These are phyloP conservation scores for Thomomys bottae DNA, from an alignment of 2,113 vertebrate genomes.

Conservation along the genomic window DNA sequence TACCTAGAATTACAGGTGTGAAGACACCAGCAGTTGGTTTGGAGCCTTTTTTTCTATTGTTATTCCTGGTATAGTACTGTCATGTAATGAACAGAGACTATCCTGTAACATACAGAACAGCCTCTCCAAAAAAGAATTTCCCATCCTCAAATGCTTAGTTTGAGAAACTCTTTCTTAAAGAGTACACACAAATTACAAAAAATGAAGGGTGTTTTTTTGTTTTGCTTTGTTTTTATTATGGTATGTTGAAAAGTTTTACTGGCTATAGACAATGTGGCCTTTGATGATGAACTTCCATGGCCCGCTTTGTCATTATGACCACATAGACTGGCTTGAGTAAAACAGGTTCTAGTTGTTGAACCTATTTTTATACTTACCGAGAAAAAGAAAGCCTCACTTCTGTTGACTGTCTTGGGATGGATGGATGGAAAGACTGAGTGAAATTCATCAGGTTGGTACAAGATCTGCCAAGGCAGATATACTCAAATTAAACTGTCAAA, in stretches of 20 bases:
- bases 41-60: no score
- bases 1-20: no score
- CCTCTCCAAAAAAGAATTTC: background rate
- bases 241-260: constrained; percentile 17
- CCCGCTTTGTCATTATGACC: background rate
- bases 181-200: background rate
- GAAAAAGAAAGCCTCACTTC: constrained; percentile 16
- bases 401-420: background rate
- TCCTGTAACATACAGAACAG: background rate
- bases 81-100: background rate
- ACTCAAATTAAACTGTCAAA: background rate
- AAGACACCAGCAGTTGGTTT: no score
- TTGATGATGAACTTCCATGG: background rate
- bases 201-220: no score
- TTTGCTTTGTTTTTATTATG: no score
- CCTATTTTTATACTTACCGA: constrained; percentile 24
- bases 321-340: background rate
- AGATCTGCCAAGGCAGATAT: background rate
- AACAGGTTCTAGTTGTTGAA: constrained; percentile 1
- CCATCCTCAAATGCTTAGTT: background rate
- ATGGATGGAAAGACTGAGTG: background rate
- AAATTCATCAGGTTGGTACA: background rate
- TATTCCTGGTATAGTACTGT: no score
- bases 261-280: background rate
- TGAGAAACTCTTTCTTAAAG: background rate